Conservation (phyloP, 2,797 vertebrate species). For the Lacerta agilis region DNA sequence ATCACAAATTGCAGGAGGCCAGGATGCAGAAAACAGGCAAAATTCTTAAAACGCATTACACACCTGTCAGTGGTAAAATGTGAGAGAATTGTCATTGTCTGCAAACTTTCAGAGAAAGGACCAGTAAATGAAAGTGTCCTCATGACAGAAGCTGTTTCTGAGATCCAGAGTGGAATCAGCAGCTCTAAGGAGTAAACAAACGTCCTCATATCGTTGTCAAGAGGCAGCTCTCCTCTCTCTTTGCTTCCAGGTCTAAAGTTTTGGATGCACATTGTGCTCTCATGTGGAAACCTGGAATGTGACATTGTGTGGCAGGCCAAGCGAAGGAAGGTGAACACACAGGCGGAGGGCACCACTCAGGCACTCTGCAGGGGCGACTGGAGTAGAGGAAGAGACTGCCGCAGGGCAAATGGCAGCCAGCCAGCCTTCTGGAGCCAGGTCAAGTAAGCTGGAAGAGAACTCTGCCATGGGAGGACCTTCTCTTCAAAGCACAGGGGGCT, state of each 20-base stretch:
- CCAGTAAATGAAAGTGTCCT: constrained; percentile 29
- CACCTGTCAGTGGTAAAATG: background rate
- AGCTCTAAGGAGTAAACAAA: constrained; percentile 61
- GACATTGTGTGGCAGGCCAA: constrained; percentile 62
- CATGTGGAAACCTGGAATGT: constrained; percentile 60
- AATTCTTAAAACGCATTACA: background rate
- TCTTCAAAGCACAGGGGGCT: background rate
- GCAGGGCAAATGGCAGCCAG: background rate
- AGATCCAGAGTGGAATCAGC: constrained; percentile 49
- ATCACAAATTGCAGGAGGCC: background rate
- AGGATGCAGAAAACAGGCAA: background rate
- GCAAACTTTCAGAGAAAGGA: constrained; percentile 44
- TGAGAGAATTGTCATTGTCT: constrained; percentile 23
- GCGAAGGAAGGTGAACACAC: constrained; percentile 47
- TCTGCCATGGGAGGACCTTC: background rate
- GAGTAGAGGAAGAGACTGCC: background rate
- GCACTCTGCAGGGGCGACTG: background rate
- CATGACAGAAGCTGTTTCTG: constrained; percentile 44
- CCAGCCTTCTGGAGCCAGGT: background rate
- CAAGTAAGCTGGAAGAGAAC: background rate
- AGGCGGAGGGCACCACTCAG: constrained; percentile 20
- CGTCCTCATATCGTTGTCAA: constrained; percentile 50
- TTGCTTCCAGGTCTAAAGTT: constrained; percentile 65
- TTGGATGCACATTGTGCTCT: constrained; percentile 72
- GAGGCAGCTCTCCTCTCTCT: constrained; percentile 59